Percentiles rank a stretch among this genome's conserved stretches.
Evolutionary conservation across 2,797 vertebrate species (phyloP).

Genomic region (Heteromormyrus szaboi): DNA sequence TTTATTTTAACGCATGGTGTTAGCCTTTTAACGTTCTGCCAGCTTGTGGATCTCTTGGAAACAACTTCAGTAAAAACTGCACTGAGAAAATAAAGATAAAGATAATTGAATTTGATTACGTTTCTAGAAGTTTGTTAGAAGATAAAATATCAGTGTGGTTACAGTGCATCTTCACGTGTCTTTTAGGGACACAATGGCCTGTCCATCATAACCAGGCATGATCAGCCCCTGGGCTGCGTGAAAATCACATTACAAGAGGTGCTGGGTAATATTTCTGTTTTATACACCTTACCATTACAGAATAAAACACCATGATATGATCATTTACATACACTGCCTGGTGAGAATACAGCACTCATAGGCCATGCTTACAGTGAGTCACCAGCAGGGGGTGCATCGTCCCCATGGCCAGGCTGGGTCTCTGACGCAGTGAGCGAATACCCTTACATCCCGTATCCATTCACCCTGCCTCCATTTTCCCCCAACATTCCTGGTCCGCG

Average conservation of each 20-base stretch:
- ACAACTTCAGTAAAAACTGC: background rate
- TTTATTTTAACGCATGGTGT: background rate
- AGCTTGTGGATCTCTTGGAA: background rate
- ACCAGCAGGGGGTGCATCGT: constrained; percentile 54
- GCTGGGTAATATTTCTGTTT: background rate
- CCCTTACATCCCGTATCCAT: background rate
- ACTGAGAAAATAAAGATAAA: background rate
- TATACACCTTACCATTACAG: background rate
- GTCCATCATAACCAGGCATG: background rate
- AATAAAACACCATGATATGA: background rate
- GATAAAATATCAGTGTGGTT: background rate
- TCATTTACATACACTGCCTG: background rate
- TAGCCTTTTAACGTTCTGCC: background rate
- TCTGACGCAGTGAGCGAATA: background rate
- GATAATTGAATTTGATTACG: background rate
- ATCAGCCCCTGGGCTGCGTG: background rate
- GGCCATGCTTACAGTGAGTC: constrained; percentile 53
- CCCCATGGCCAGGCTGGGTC: constrained; percentile 24
- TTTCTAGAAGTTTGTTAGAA: background rate
- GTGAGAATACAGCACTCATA: background rate
- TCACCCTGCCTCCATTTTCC: background rate
- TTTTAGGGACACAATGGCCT: background rate
- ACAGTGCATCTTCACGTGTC: background rate
- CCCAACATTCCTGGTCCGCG: background rate
- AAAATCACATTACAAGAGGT: background rate